phyloP scores from a whole-genome alignment of 2,113 vertebrate species.

The Tachysurus vachellii region DNA sequence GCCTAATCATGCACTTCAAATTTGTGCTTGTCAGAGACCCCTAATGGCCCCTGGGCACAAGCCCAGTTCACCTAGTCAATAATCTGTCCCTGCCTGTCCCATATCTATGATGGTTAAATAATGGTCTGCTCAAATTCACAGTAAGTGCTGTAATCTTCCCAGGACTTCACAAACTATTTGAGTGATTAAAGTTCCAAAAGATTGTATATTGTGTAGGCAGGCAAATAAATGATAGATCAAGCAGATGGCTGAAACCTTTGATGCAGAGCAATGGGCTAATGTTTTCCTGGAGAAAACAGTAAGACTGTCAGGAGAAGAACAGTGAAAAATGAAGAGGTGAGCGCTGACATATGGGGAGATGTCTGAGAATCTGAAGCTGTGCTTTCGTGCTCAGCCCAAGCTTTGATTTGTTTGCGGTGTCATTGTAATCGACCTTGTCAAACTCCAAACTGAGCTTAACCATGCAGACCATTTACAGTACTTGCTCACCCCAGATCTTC shows the following conservation, averaged over 20 bases:
- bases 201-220: conserved; percentile 21
- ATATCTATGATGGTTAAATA: conserved; percentile 30
- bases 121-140: conserved; percentile 23
- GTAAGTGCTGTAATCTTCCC: conserved; percentile 23
- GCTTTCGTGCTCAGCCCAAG: neutral
- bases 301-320: conserved; percentile 22
- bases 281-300: conserved; percentile 22
- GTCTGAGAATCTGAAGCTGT: conserved; percentile 33
- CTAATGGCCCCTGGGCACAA: neutral
- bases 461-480: neutral
- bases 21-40: neutral
- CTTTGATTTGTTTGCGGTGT: conserved; percentile 2
- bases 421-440: conserved; percentile 11
- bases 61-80: neutral
- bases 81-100: neutral
- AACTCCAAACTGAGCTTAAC: conserved; percentile 12
- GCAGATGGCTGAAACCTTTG: conserved; percentile 46
- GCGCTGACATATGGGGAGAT: conserved; percentile 32
- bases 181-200: conserved; percentile 16
- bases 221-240: conserved; percentile 29
- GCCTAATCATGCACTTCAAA: neutral
- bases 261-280: conserved; percentile 35
- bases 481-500: neutral
- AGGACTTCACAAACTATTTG: conserved; percentile 24
- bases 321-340: conserved; percentile 23